These are phyloP conservation scores for Cyphomyrus plagiostoma DNA, from an alignment of 2,113 vertebrate genomes.

Conservation along the genomic window DNA sequence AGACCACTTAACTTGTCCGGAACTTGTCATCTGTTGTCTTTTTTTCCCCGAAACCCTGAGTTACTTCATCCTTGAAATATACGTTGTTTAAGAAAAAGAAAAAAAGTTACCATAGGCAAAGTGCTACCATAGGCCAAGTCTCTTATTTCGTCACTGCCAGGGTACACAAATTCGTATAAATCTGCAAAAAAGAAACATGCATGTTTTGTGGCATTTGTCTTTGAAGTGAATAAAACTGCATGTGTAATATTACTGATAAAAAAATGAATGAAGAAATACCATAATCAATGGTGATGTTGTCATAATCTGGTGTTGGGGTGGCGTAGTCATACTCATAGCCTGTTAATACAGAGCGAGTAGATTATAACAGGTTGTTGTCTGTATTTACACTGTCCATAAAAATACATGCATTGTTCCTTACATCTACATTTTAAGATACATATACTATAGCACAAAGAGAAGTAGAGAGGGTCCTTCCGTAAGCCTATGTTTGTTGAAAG, in stretches of 20 bases:
- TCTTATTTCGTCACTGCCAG: too few relatives aligned
- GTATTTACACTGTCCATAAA: not conserved
- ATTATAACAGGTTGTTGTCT: not conserved
- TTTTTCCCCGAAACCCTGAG: not conserved
- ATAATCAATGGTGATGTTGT: conserved; percentile 9
- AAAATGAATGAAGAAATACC: not conserved
- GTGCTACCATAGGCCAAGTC: not conserved
- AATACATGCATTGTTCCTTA: not conserved
- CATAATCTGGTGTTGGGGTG: conserved; percentile 17
- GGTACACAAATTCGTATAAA: not conserved
- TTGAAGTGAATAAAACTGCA: not conserved
- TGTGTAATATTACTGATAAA: not conserved
- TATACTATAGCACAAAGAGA: not conserved
- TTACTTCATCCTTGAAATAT: not conserved
- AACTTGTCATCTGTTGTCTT: not conserved
- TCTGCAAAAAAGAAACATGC: not conserved
- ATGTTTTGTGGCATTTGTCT: not conserved
- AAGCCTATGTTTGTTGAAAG: not conserved
- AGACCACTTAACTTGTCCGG: not conserved
- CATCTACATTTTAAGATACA: not conserved
- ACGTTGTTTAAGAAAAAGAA: not conserved
- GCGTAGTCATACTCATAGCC: not conserved
- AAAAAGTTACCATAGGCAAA: not conserved
- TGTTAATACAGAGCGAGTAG: not conserved
- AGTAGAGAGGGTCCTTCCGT: not conserved